Evolutionary conservation across 1,140 invertebrate species (phyloP).

Genomic region (Nymphalis io): DNA sequence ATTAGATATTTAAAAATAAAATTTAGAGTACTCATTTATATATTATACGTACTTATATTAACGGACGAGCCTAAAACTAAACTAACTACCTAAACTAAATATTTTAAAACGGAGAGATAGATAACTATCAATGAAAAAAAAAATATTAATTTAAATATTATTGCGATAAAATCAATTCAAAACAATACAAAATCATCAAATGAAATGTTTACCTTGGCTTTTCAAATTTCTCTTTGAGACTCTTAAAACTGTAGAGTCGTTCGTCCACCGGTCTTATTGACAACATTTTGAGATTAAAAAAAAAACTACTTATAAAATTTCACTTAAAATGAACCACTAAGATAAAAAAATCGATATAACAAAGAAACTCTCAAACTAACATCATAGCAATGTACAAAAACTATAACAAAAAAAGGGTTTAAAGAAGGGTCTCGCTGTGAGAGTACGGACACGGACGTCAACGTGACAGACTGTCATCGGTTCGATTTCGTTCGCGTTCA

Average conservation of each 20-base stretch:
- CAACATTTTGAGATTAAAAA: conserved; percentile 50
- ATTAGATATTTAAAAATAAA: no score
- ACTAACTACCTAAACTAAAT: no score
- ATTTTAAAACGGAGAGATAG: no score
- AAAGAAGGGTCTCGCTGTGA: conserved; percentile 21
- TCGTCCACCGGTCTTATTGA: conserved; percentile 57
- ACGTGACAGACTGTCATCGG: conserved; percentile 49
- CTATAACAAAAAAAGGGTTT: conserved; percentile 15
- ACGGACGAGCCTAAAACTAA: no score
- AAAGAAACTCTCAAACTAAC: conserved; percentile 19
- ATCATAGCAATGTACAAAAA: conserved; percentile 16
- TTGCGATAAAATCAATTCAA: no score
- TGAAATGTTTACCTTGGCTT: conserved; percentile 56
- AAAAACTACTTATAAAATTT: conserved; percentile 23
- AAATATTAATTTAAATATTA: no score
- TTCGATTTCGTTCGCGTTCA: conserved; percentile 49
- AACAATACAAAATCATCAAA: background rate
- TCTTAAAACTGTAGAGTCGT: conserved; percentile 69
- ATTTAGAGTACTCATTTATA: no score
- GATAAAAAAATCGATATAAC: conserved; percentile 7
- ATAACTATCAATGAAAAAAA: no score
- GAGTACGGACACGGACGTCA: conserved; percentile 9
- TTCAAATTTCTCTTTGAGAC: conserved; percentile 70
- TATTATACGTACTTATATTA: no score
- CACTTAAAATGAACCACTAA: conserved; percentile 30